These are phyloP conservation scores for Eulemur albifrons DNA, from an alignment of 2,797 vertebrate genomes.

Conservation along the genomic window DNA sequence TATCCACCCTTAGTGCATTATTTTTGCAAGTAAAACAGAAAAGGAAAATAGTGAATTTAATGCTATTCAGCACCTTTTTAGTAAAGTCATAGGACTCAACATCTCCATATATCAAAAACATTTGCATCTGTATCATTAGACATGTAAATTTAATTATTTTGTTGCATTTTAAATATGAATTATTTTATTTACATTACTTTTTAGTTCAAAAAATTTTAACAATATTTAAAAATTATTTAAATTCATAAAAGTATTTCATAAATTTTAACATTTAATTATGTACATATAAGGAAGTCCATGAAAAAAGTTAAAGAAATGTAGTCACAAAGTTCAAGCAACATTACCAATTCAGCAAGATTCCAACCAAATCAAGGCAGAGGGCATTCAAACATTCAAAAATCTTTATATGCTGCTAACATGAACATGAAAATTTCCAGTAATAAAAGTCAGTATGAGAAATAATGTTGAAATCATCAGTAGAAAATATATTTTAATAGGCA, in stretches of 20 bases:
- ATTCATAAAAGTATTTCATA: slow-evolving; percentile 87
- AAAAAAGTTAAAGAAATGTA: slow-evolving; percentile 82
- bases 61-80: slow-evolving; percentile 88
- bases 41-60: slow-evolving; percentile 83
- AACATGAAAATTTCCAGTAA: slow-evolving; percentile 86
- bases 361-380: slow-evolving; percentile 86
- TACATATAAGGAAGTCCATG: slow-evolving; percentile 81
- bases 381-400: slow-evolving; percentile 86
- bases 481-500: slow-evolving; percentile 86
- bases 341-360: slow-evolving; percentile 80
- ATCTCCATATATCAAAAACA: slow-evolving; percentile 86
- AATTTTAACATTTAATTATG: slow-evolving; percentile 82
- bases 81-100: slow-evolving; percentile 84
- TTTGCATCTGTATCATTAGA: slow-evolving; percentile 81
- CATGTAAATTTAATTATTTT: slow-evolving; percentile 81
- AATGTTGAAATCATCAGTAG: slow-evolving; percentile 88
- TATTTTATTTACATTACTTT: slow-evolving; percentile 86
- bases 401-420: slow-evolving; percentile 85
- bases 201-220: slow-evolving; percentile 83
- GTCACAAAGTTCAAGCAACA: slow-evolving; percentile 78
- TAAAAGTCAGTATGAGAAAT: slow-evolving; percentile 87
- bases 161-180: slow-evolving; percentile 82
- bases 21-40: slow-evolving; percentile 79
- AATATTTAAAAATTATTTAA: slow-evolving; percentile 86
- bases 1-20: slow-evolving; percentile 77